Base-by-base conservation (phyloP, 2,797 vertebrate species). In the Arctocebus calabarensis region DNA sequence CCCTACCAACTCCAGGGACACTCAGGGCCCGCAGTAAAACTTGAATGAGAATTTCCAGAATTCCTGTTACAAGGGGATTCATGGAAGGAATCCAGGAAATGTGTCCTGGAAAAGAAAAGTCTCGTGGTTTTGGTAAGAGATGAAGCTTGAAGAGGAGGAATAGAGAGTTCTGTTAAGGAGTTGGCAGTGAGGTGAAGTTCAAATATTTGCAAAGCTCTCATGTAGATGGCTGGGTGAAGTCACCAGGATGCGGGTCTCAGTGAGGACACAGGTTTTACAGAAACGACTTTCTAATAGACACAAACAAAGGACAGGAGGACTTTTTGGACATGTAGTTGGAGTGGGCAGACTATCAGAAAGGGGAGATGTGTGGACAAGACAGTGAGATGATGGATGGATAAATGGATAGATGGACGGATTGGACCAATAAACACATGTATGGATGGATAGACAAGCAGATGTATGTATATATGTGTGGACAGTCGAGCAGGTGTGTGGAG, bases 71-170 rank as follows among this genome's bases (percentile, higher is more conserved):
- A 43, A 66, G 34, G 20, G 1, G 16, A 66, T 8, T 45, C 40
- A 1, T 14, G 48, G 73, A 70, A 88, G 78, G 66, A 62, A 45
- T 77, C 64, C 55, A 73, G 74, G 9, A 45, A 23, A 14, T 25
- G 7, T 91, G 37, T 70, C 75, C 66, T 93, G 93, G 45, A 57
- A 84, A 84, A 66, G 59, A 43, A 64, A 91, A 48, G 55, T 66
- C 34, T 29, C 7, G n/a, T 66, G 25, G 23, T 55, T 25, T 61
- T 48, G 29, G 23, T 77, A 74, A 81, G 25, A 12, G 19, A 25
- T 3, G 6, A 57, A 59, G 57, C 4, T 68, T 66, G 61, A 22
- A 68, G 19, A 62, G 22, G n/a, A 19, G 45, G 14, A 29, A 29
- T 10, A 37, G 29, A 87, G 34, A 29, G 43, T 57, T 77, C 37